Base-by-base conservation (phyloP, 2,888 invertebrate species). In the Platycheirus rosarum region DNA sequence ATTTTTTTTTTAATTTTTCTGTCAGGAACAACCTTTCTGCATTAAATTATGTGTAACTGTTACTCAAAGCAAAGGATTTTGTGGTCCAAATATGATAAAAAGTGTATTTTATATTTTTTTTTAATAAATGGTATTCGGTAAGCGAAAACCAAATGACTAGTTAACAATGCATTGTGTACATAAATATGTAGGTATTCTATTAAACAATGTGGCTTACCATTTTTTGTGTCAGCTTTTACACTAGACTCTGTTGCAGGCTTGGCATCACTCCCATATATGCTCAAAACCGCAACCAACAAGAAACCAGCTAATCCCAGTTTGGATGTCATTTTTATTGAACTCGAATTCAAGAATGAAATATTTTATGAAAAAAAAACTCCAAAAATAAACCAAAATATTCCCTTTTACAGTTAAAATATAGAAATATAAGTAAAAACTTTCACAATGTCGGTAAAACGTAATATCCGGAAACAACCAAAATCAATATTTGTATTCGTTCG, bases 191-290 rank as follows among this genome's bases (percentile, higher is more conserved):
- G n/a, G n/a, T n/a, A n/a, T n/a, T n/a, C n/a, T n/a, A 42, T 1
- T 48, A 11, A n/a, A 53, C 1, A 3, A 37, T 26, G 1, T 48
- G 32, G 49, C 80, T 80, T 80, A 80, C 80, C 80, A 70, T 76
- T 70, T 80, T 80, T 80, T 11, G 60, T 46, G 32, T 76, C 63
- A 37, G 70, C 32, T 40, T 46, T 46, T 76, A 46, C 48, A 53
- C 76, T 76, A 76, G 80, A 80, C 76, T 80, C 80, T 53, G 80
- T 80, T 44, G 76, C 65, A 29, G 80, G 80, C 37, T 80, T 80
- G 76, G 70, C 70, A 65, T 65, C 46, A 53, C 76, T 66, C 32
- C 76, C 60, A 60, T 32, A 51, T 46, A 46, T 26, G 40, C 70
- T 48, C 13, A 76, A 20, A 37, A 44, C 26, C 23, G 66, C 76